Percentiles rank a stretch among this genome's conserved stretches.
phyloP scores from a whole-genome alignment of 2,888 invertebrate species.

The Thymelicus acteon region DNA sequence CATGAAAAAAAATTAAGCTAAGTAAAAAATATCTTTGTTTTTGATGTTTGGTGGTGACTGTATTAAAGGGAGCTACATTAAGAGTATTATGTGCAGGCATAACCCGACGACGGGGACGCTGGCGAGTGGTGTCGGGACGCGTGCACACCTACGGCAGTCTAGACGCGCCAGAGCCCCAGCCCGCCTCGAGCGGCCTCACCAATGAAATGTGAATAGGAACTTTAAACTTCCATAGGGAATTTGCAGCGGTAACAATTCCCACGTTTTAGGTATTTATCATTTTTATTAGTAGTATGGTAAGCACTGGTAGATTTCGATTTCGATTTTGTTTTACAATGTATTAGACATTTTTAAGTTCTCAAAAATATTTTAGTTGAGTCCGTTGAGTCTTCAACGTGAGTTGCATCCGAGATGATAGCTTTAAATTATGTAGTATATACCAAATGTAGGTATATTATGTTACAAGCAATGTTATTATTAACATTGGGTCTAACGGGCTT shows the following conservation, averaged over 20 bases:
- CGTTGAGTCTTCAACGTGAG: not conserved
- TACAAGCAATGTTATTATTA: not conserved
- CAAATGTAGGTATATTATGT: too few relatives aligned
- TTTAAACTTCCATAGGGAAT: not conserved
- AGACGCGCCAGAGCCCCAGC: constrained; percentile 68
- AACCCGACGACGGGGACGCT: constrained; percentile 79
- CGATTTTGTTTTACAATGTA: too few relatives aligned
- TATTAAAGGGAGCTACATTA: too few relatives aligned
- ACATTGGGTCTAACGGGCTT: not conserved
- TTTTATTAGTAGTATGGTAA: not conserved
- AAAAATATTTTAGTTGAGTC: not conserved
- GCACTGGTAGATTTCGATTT: not conserved
- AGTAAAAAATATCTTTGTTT: too few relatives aligned
- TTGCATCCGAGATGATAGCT: not conserved
- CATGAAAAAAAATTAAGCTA: too few relatives aligned
- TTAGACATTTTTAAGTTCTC: not conserved
- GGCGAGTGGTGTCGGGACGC: constrained; percentile 73
- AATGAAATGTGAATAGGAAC: constrained; percentile 60
- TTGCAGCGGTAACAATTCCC: not conserved
- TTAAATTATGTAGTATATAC: not conserved
- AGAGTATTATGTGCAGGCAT: constrained; percentile 64
- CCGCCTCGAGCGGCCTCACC: constrained; percentile 71
- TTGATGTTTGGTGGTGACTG: too few relatives aligned
- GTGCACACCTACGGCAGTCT: constrained; percentile 87
- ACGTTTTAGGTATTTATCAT: not conserved